Evolutionary conservation across 2,113 vertebrate species (phyloP).

Genomic region (Dicerorhinus sumatrensis): DNA sequence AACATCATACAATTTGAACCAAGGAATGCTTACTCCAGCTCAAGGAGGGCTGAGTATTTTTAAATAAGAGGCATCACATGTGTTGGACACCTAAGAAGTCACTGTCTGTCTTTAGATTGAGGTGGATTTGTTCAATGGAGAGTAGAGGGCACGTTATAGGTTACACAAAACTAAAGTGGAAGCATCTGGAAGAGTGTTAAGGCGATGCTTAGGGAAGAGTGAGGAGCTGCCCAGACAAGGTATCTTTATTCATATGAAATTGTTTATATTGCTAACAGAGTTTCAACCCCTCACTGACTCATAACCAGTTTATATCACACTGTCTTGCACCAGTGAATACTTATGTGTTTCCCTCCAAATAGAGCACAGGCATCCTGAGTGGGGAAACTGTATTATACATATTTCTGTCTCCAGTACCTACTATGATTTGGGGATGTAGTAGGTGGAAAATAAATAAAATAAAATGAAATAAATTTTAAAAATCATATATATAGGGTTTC

Average conservation of each 20-base stretch:
- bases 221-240: background rate
- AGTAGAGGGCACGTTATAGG: background rate
- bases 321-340: background rate
- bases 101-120: background rate
- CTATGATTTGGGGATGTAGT: background rate
- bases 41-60: background rate
- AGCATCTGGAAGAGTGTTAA: background rate
- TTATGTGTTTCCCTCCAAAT: background rate
- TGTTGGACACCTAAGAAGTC: background rate
- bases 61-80: background rate
- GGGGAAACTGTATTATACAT: background rate
- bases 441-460: background rate
- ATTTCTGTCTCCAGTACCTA: background rate
- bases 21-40: background rate
- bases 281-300: background rate
- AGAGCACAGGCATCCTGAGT: background rate
- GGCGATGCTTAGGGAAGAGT: background rate
- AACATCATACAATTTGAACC: background rate
- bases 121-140: background rate
- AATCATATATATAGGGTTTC: background rate
- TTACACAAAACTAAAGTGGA: background rate
- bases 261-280: background rate
- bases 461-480: background rate
- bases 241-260: background rate
- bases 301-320: background rate